Evolutionary conservation across 2,888 invertebrate genomes (phyloP).

Genomic region (Meloe dianella): DNA sequence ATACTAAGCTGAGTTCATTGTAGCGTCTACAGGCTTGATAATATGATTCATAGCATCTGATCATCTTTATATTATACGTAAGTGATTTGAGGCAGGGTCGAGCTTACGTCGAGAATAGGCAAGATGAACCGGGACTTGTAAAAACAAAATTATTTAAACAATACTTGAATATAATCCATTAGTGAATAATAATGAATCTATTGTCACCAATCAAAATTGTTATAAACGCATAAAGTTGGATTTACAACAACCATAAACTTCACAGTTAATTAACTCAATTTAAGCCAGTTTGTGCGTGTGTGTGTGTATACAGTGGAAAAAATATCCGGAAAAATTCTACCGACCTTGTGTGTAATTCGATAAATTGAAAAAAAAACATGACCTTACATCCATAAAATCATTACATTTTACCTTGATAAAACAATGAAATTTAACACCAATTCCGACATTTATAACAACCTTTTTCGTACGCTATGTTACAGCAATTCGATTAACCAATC

Average conservation of each 20-base stretch:
- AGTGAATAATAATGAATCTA: slow-evolving; percentile 12
- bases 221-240: slow-evolving; percentile 26
- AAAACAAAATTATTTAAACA: no score
- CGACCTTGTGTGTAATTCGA: slow-evolving; percentile 14
- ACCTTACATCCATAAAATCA: slow-evolving; percentile 16
- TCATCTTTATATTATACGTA: no score
- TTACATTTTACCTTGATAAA: slow-evolving; percentile 25
- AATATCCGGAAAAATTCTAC: slow-evolving; percentile 14
- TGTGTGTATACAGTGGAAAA: neutral
- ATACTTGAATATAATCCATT: slow-evolving; percentile 13
- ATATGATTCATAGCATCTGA: no score
- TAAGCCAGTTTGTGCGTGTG: slow-evolving; percentile 6
- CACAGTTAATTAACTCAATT: slow-evolving; percentile 26
- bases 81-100: no score
- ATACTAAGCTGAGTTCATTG: no score
- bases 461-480: neutral
- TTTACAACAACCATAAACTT: slow-evolving; percentile 27
- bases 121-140: no score
- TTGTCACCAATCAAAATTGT: slow-evolving; percentile 14
- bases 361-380: neutral
- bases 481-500: slow-evolving; percentile 21
- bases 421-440: slow-evolving; percentile 18
- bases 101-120: no score
- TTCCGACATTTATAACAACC: slow-evolving; percentile 16
- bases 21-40: no score